phyloP scores from a whole-genome alignment of 2,797 vertebrate genomes.

The Mus minutoides region DNA sequence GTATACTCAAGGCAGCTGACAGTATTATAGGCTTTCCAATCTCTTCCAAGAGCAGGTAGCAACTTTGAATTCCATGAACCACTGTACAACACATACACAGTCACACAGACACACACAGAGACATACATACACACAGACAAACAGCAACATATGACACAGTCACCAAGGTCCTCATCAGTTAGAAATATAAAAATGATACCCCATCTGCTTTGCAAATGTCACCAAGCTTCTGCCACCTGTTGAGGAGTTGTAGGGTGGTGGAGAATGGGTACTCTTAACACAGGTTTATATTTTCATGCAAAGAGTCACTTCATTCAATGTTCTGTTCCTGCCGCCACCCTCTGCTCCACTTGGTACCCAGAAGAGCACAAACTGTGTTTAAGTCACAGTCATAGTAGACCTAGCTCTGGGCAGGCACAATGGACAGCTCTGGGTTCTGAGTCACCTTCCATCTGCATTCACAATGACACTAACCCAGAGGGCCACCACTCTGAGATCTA shows the following conservation, averaged over 20 bases:
- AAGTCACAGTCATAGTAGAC: background rate
- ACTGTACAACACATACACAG: slow-evolving; percentile 14
- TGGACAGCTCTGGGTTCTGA: background rate
- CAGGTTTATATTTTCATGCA: slow-evolving; percentile 83
- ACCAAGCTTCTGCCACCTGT: slow-evolving; percentile 84
- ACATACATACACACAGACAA: background rate
- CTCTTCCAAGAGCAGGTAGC: slow-evolving; percentile 58
- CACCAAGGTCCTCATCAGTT: slow-evolving; percentile 74
- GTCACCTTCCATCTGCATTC: background rate
- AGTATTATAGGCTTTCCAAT: background rate
- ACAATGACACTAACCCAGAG: background rate
- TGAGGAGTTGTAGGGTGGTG: slow-evolving; percentile 24
- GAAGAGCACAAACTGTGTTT: slow-evolving; percentile 38
- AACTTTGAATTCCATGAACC: slow-evolving; percentile 13
- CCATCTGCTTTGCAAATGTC: slow-evolving; percentile 88
- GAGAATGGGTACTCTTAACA: slow-evolving; percentile 64
- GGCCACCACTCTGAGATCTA: background rate
- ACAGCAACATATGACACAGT: background rate
- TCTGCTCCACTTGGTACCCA: slow-evolving; percentile 66
- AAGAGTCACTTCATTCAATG: slow-evolving; percentile 78
- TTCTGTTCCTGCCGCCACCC: background rate
- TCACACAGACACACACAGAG: background rate
- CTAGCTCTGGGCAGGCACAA: background rate
- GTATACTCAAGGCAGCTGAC: slow-evolving; percentile 28
- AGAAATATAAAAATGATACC: slow-evolving; percentile 79